A percentile compares a stretch with the other conserved stretches of the same genome.
phyloP scores from a whole-genome alignment of 2,113 vertebrate species.

The Amazona guildingii region DNA sequence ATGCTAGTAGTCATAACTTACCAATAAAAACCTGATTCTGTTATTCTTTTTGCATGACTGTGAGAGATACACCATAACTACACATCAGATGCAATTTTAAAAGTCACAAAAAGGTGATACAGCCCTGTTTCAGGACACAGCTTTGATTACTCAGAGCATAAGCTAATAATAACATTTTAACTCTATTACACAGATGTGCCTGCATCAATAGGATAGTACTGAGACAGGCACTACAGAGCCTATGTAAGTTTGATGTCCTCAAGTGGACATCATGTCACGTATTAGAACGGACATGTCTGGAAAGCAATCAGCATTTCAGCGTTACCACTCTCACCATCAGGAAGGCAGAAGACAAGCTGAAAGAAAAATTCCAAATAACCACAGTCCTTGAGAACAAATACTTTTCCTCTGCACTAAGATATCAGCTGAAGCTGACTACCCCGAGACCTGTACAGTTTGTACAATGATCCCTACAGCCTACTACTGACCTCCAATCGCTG shows the following conservation, averaged over 20 bases:
- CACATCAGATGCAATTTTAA: not conserved
- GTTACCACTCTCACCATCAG: not conserved
- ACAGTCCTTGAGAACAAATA: not conserved
- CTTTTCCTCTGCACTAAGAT: not conserved
- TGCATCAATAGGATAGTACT: not conserved
- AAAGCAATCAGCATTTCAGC: not conserved
- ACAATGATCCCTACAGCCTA: not conserved
- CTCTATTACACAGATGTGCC: not conserved
- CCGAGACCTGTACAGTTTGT: not conserved
- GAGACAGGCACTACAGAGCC: not conserved
- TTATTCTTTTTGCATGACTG: not conserved
- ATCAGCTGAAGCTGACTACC: not conserved
- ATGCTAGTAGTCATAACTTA: not conserved
- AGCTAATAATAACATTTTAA: not conserved
- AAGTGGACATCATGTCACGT: not conserved
- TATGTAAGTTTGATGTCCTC: not conserved
- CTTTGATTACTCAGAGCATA: not conserved
- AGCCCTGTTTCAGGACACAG: not conserved
- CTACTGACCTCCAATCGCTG: not conserved
- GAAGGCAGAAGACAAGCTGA: rapidly evolving
- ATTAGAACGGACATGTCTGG: not conserved
- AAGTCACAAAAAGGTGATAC: not conserved
- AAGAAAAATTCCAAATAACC: not conserved
- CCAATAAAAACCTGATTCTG: not conserved
- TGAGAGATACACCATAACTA: not conserved